Base-by-base conservation (phyloP, 2,888 invertebrate genomes). In the Tetrapedia diversipes region DNA sequence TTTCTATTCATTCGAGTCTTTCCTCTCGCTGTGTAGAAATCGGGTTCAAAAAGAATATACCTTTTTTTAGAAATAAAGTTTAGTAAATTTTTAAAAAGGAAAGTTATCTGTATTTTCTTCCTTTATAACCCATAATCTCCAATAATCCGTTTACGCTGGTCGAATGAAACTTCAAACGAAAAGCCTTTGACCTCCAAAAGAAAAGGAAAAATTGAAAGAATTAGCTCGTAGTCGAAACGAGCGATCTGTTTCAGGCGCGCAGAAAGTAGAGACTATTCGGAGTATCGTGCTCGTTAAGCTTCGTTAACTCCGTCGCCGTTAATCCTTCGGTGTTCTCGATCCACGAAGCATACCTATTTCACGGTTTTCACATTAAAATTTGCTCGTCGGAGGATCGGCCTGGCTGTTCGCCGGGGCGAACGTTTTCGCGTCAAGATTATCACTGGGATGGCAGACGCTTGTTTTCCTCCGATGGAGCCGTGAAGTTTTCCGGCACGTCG, bases 241-340 rank as follows among this genome's bases (percentile, higher is more conserved):
- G 54, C 29, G 63, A 69, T 64, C 47, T 45, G 22, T 47, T 45
- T 41, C 57, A n/a, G 41, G 7, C 16, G 22, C 43, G 29, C 53
- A 24, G 37, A 29, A 19, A n/a, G 6, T 14, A n/a, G 53, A n/a
- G 16, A 22, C 19, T 22, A 14, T 34, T 16, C n/a, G 4, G 29
- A 16, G 22, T 37, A 29, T 14, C 27, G 32, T 32, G 68, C 53
- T 60, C 60, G 68, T 72, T 70, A 68, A 68, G 53, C 60, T 39
- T 45, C 72, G 59, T 72, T 70, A 65, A 70, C 65, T 70, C 60
- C 54, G 68, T 41, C 68, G 72, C 60, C 60, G 68, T 68, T 68
- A 72, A 72, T 60, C 54, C 72, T n/a, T 10, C n/a, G 60, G 29
- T n/a, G n/a, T n/a, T n/a, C 45, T 68, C 60, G 61, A 72, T 47